Conservation (phyloP, 2,113 vertebrate species). For the Caloenas nicobarica region DNA sequence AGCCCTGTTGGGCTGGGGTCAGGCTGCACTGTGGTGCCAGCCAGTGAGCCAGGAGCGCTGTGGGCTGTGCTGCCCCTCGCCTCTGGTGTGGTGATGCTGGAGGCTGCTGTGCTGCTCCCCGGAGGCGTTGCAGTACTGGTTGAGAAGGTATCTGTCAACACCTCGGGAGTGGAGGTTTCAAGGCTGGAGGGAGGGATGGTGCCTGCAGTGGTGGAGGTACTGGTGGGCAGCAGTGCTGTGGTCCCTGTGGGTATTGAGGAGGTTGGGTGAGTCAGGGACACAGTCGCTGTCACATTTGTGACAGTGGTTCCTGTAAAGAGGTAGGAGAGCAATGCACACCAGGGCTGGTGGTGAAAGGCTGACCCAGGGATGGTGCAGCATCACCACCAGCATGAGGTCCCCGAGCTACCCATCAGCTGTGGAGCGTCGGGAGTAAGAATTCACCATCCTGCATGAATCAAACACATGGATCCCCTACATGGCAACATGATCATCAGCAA, state of each 20-base stretch:
- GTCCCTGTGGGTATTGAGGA: accelerated
- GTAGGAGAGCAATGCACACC: accelerated
- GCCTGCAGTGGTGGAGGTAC: neutral
- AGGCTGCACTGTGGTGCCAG: accelerated
- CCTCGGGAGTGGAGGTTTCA: neutral
- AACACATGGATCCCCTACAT: accelerated
- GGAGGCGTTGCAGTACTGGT: accelerated
- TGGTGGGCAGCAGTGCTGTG: accelerated
- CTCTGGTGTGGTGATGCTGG: neutral
- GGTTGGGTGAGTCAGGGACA: accelerated
- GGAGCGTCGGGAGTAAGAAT: neutral
- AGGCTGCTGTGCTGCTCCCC: accelerated
- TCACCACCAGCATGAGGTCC: neutral
- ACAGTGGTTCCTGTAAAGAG: neutral
- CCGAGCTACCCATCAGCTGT: accelerated
- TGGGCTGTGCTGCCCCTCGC: neutral
- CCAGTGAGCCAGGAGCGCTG: neutral
- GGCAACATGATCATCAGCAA: accelerated
- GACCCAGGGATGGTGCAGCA: accelerated
- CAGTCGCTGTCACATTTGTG: accelerated
- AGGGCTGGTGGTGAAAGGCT: neutral
- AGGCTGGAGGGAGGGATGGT: neutral
- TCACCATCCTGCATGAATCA: too few relatives aligned
- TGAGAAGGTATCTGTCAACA: neutral
- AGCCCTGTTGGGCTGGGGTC: neutral